These are phyloP conservation scores for Apodemus agrarius DNA, from an alignment of 2,797 vertebrate genomes.

Conservation along the genomic window DNA sequence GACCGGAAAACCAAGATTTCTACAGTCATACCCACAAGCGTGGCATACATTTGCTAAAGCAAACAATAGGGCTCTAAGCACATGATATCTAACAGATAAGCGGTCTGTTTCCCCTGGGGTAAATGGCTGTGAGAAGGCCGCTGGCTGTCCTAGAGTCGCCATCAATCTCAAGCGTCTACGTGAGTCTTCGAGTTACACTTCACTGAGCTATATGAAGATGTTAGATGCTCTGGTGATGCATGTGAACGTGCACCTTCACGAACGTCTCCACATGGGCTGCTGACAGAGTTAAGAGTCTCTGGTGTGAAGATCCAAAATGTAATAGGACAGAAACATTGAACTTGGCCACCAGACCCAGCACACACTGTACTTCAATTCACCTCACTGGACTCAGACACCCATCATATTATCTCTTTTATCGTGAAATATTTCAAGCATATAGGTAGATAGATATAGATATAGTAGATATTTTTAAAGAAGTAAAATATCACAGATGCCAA, in stretches of 20 bases:
- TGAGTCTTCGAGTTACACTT: not conserved
- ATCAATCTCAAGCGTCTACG: not conserved
- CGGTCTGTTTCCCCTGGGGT: not conserved
- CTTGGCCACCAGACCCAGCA: not conserved
- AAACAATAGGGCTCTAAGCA: not conserved
- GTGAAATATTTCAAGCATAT: slow-evolving; percentile 17
- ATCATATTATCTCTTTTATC: not conserved
- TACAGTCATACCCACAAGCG: not conserved
- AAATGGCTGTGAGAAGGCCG: not conserved
- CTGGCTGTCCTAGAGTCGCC: not conserved
- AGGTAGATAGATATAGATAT: not conserved
- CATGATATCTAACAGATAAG: not conserved
- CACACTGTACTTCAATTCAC: not conserved
- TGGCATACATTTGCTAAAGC: not conserved
- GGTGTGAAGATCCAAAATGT: not conserved
- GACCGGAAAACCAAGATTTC: not conserved
- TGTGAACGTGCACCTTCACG: not conserved
- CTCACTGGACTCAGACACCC: not conserved
- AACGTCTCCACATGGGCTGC: not conserved
- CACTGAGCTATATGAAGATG: not conserved
- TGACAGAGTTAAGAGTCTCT: not conserved
- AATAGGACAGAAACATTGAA: not conserved
- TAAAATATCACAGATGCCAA: not conserved
- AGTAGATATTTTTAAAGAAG: not conserved
- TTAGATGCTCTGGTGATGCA: not conserved